Base-by-base conservation (phyloP, 2,888 invertebrate species). In the Leucophora obtusa region DNA sequence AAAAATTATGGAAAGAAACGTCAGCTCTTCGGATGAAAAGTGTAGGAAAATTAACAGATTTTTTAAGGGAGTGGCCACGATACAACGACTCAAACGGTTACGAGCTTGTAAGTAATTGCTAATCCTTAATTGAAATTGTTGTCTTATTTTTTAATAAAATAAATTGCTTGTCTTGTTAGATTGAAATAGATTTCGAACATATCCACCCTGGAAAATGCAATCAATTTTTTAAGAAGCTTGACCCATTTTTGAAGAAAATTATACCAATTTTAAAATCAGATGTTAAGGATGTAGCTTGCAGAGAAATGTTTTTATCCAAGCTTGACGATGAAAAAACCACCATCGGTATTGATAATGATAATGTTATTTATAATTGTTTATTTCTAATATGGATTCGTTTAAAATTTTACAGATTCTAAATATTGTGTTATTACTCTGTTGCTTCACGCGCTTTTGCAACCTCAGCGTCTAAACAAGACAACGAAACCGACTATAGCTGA, bases 401-500 rank as follows among this genome's bases (percentile, higher is more conserved):
- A 53, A 53, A 33, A 59, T 59, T 59, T 59, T 35, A 59, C 59
- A 63, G 63, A 72, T 72, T 51, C 63, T 56, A 75, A 78, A 72
- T 66, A 72, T 47, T 79, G 69, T 71, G 65, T 79, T 28, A 79
- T 59, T 9, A 68, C 66, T 43, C 28, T 82, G 47, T 56, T 82
- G 10, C 59, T 79, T 10, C 77, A 80, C 56, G 69, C 70, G 2
- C 38, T 77, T 35, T 60, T 79, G 58, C 69, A 75, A 60, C 71
- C 77, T 66, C 51, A 56, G 60, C 62, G 76, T 17, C 60, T 51
- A n/a, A 72, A 69, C 17, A 82, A 82, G 71, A 69, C 58, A 18
- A 65, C 35, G n/a, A 82, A 80, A 43, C 82, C 80, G 10, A 80
- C 82, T 24, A 80, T 78, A 58, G 66, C 71, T 18, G 79, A 79